These are phyloP conservation scores for Crotalus viridis DNA, from an alignment of 2,113 vertebrate species.

Conservation along the genomic window DNA sequence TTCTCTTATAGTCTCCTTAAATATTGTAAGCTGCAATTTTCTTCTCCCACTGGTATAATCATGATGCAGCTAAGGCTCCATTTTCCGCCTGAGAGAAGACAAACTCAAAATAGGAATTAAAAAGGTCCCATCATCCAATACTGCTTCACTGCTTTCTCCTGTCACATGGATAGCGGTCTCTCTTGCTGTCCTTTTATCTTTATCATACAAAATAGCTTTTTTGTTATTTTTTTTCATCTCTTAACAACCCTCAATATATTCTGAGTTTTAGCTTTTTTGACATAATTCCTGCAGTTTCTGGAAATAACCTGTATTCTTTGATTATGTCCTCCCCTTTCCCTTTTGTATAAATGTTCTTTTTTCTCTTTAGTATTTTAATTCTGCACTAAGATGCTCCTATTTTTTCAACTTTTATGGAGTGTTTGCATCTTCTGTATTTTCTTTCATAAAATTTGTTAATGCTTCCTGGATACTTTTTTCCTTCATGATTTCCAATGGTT, in stretches of 20 bases:
- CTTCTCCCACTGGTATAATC: background rate
- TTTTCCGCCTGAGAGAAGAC: background rate
- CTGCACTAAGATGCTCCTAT: background rate
- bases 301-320: background rate
- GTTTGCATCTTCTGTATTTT: background rate
- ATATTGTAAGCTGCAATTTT: background rate
- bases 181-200: background rate
- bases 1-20: background rate
- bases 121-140: background rate
- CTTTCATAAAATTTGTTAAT: background rate
- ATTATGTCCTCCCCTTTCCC: background rate
- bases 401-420: background rate
- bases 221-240: background rate
- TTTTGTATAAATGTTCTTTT: background rate
- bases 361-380: background rate
- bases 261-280: background rate
- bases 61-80: background rate
- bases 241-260: background rate
- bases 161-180: background rate
- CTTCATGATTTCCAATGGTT: background rate
- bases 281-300: background rate
- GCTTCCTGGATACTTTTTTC: background rate
- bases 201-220: background rate
- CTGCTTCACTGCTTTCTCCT: background rate
- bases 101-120: background rate